These are phyloP conservation scores for Myxocyprinus asiaticus DNA, from an alignment of 2,113 vertebrate genomes.

Conservation along the genomic window DNA sequence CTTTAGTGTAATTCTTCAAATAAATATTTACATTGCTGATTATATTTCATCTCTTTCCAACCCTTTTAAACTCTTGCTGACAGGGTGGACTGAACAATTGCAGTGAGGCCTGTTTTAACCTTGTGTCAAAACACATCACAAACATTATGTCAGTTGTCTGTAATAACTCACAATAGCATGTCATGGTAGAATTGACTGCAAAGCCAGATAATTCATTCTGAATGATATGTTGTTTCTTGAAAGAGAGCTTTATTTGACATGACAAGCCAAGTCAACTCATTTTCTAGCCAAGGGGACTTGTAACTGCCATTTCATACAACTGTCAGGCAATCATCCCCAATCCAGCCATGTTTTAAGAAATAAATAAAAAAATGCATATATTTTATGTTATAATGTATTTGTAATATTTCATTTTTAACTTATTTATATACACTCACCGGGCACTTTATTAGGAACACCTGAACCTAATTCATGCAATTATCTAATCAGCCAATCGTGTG, in stretches of 20 bases:
- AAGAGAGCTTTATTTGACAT: conserved; percentile 39
- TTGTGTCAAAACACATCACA: conserved; percentile 4
- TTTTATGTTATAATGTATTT: too few relatives aligned
- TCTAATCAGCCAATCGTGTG: too few relatives aligned
- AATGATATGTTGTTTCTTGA: conserved; percentile 16
- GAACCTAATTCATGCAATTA: too few relatives aligned
- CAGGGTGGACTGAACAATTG: neutral
- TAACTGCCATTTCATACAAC: conserved; percentile 17
- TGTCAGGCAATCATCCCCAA: too few relatives aligned
- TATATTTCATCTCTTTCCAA: neutral
- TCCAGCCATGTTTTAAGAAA: too few relatives aligned
- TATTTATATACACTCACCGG: too few relatives aligned
- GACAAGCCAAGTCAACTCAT: conserved; percentile 43
- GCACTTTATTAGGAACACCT: too few relatives aligned
- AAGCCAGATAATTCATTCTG: conserved; percentile 20
- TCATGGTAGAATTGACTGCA: conserved; percentile 5
- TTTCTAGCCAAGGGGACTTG: conserved; percentile 1
- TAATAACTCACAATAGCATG: neutral
- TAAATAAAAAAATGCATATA: too few relatives aligned
- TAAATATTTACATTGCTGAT: neutral
- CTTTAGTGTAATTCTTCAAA: neutral
- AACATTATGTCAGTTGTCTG: neutral
- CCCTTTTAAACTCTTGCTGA: neutral
- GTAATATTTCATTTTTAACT: too few relatives aligned
- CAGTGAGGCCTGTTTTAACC: neutral